Percentiles rank a stretch among this genome's conserved stretches.
Evolutionary conservation across 30 jellyfish, hydroid and myxozoan genomes (phyloP).

Genomic region (Aurelia sp.): DNA sequence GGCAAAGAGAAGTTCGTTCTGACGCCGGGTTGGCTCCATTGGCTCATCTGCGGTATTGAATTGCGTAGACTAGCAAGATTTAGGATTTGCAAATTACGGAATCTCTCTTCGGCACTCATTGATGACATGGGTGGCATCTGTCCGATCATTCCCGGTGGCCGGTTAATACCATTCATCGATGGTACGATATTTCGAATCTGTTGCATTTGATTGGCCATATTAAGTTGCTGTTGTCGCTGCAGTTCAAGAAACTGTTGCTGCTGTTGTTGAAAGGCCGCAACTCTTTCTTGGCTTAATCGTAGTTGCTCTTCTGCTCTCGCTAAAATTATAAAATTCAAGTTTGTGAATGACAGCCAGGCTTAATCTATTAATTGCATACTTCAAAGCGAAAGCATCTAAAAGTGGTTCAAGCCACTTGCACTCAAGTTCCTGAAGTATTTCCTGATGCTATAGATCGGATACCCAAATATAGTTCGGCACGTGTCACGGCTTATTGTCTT

Average conservation of each 20-base stretch:
- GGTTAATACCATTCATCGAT: background rate
- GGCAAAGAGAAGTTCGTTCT: background rate
- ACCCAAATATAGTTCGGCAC: no score
- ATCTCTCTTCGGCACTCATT: slow-evolving; percentile 32
- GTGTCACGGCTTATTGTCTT: no score
- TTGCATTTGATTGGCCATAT: slow-evolving; percentile 28
- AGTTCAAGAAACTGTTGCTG: slow-evolving; percentile 10
- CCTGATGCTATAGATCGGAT: no score
- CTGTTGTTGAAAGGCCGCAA: slow-evolving; percentile 41
- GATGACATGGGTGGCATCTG: slow-evolving; percentile 15
- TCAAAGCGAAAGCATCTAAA: no score
- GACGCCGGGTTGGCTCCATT: slow-evolving; percentile 11
- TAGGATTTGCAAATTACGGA: slow-evolving; percentile 37
- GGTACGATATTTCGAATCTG: background rate
- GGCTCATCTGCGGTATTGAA: background rate
- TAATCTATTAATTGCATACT: no score
- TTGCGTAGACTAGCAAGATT: slow-evolving; percentile 39
- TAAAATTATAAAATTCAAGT: background rate
- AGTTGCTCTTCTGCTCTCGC: slow-evolving; percentile 44
- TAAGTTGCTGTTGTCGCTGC: slow-evolving; percentile 48
- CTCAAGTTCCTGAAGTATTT: no score
- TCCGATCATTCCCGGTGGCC: background rate
- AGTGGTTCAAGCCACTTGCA: no score
- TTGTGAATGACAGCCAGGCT: background rate
- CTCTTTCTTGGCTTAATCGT: slow-evolving; percentile 40